Evolutionary conservation across 1,140 invertebrate genomes (phyloP), one percentile per base, ranked within the genome.

Genomic region (Drosophila tsacasi): DNA sequence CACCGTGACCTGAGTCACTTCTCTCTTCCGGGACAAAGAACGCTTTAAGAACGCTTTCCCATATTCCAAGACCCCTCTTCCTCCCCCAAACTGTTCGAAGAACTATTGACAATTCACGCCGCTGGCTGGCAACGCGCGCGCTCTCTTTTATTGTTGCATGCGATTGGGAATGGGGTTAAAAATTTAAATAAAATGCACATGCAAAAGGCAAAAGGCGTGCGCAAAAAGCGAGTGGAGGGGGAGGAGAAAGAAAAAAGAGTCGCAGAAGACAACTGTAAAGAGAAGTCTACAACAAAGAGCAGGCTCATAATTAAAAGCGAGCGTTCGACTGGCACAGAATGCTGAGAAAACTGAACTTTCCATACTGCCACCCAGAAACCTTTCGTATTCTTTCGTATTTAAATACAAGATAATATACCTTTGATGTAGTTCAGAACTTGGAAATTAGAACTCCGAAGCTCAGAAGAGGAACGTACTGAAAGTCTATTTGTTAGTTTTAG

Each of bases 181-280:
- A 85, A 90, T 90, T 90, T 90, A 67, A 89, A 89, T 89, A 89
- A 89, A 89, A 90, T 84, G 84, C 81, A 69, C 84, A 90, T 81
- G 84, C 84, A 84, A 87, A 84, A 78, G 79, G 40, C 23, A 47
- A 8, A 23, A 23, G 44, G 63, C 39, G 71, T 55, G 47, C 17
- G 17, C 9, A 50, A 46, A 46, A 23, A 46, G 30, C 32, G 42
- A 12, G 9, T 21, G 23, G 21, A 42, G 19, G 32, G 44, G 55
- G 58, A n/a, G n/a, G 35, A 23, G 19, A 42, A 68, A 50, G 50
- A n/a, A 46, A 35, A 57, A 75, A 61, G 74, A 66, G 59, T 50
- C 64, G 58, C 66, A 61, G 30, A 54, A 54, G 60, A 61, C 71
- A 81, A 82, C 83, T 85, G 73, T 74, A 72, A 75, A 57, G 54